Evolutionary conservation across 2,888 invertebrate species (phyloP), one percentile per base, ranked within the genome.

Genomic region (Acutogordius australiensis): DNA sequence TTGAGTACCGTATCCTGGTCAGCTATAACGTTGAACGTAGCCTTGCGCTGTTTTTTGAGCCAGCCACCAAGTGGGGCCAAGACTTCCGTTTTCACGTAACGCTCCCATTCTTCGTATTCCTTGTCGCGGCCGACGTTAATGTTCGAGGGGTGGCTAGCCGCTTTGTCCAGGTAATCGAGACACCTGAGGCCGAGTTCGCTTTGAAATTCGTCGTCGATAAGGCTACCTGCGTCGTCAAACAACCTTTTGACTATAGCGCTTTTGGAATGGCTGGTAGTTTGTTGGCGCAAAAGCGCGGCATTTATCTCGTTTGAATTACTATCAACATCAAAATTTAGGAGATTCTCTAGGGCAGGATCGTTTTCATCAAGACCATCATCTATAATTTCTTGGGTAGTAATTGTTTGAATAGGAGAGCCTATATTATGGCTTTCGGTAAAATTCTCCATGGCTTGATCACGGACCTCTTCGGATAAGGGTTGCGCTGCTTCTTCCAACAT

Each of bases 161-260:
- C 37, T 37, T 37, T 37, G 37, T 37, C 37, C 8, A 37, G 37
- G 37, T 37, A 37, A 18, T 8, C 8, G 8, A 18, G 18, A 18
- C 37, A 37, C 18, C 37, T 37, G 18, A 13, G 8, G 18, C 18
- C 37, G 8, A 37, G 8, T 13, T 37, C 18, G 18, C 8, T 37
- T 37, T 37, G 37, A 13, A 37, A 37, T 8, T 37, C 18, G 8
- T 37, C 37, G 18, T 37, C 37, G 45, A 71, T 63, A 57, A 72
- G 69, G 66, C 71, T 67, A 60, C 67, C 66, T 1, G 71, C 70
- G 61, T n/a, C n/a, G n/a, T n/a, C n/a, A n/a, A n/a, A n/a, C n/a
- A n/a, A n/a, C n/a, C n/a, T n/a, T n/a, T n/a, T n/a, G n/a, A n/a
- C n/a, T n/a, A n/a, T n/a, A n/a, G n/a, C n/a, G n/a, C n/a, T n/a